A percentile compares a stretch with the other conserved stretches of the same genome.
Evolutionary conservation across 2,888 invertebrate species (phyloP).

Genomic region (Catocala fraxini): DNA sequence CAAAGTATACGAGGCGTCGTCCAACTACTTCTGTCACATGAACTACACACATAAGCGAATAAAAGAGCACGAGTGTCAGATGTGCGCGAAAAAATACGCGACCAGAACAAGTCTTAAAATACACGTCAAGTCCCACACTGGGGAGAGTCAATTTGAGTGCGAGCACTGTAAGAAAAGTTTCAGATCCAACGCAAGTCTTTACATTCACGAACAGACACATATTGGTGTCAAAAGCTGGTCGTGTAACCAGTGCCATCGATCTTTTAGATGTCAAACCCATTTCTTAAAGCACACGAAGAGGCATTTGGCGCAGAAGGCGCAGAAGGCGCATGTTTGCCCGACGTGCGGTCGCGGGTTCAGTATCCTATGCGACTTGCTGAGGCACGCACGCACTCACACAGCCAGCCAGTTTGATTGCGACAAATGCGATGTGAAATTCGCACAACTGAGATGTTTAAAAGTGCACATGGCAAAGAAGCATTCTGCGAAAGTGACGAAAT

Average conservation of each 20-base stretch:
- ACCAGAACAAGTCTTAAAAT: conserved; percentile 76
- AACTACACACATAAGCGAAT: conserved; percentile 79
- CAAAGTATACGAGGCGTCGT: conserved; percentile 79
- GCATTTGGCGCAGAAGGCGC: conserved; percentile 72
- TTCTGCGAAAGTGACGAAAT: not conserved
- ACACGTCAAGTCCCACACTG: conserved; percentile 80
- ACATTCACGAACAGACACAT: conserved; percentile 83
- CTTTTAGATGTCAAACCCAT: conserved; percentile 81
- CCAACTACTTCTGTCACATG: conserved; percentile 85
- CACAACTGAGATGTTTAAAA: conserved; percentile 84
- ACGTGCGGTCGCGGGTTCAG: conserved; percentile 82
- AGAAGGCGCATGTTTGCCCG: conserved; percentile 73
- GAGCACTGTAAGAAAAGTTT: conserved; percentile 81
- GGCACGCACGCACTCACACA: conserved; percentile 83
- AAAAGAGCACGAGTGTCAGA: conserved; percentile 79
- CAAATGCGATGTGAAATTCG: conserved; percentile 78
- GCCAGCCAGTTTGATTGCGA: conserved; percentile 74
- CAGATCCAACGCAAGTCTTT: conserved; percentile 78
- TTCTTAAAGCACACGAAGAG: conserved; percentile 76
- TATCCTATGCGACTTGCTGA: conserved; percentile 78
- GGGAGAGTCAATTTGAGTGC: conserved; percentile 76
- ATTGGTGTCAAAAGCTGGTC: conserved; percentile 33
- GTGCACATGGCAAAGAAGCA: conserved; percentile 78
- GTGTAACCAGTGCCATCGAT: conserved; percentile 68
- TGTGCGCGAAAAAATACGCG: conserved; percentile 81